A percentile compares a stretch with the other conserved stretches of the same genome.
Conservation (phyloP, 2,888 invertebrate species). For the Platypus cylindrus region DNA sequence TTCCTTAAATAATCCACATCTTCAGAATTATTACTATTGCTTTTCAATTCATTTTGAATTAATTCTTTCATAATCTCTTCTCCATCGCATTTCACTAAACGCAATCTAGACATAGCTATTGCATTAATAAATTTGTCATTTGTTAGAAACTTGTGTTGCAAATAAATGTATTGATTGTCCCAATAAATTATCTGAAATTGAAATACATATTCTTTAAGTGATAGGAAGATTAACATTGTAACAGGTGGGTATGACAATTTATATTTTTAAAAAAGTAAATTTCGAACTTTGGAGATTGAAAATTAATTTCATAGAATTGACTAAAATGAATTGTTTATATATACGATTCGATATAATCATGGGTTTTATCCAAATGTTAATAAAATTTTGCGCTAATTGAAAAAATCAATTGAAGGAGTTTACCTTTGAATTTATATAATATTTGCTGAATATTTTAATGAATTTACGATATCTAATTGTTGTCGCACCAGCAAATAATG, state of each 20-base stretch:
- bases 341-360: too few relatives aligned
- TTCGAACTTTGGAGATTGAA: too few relatives aligned
- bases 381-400: too few relatives aligned
- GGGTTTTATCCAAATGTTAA: too few relatives aligned
- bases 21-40: too few relatives aligned
- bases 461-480: conserved; percentile 73
- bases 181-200: conserved; percentile 66
- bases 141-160: conserved; percentile 72
- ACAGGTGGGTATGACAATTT: too few relatives aligned
- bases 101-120: conserved; percentile 43
- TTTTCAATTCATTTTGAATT: conserved; percentile 17
- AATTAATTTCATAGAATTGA: too few relatives aligned
- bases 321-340: too few relatives aligned
- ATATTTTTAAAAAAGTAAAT: too few relatives aligned
- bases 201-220: too few relatives aligned
- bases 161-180: conserved; percentile 70
- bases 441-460: conserved; percentile 60
- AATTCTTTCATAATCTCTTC: conserved; percentile 39
- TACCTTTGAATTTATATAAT: conserved; percentile 64
- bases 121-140: conserved; percentile 58
- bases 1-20: conserved; percentile 25
- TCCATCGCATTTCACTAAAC: conserved; percentile 47
- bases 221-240: too few relatives aligned
- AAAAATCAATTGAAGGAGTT: neutral
- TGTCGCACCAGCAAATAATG: conserved; percentile 66